Base-by-base conservation (phyloP, 2,888 invertebrate genomes). In the Acrobasis consociella region DNA sequence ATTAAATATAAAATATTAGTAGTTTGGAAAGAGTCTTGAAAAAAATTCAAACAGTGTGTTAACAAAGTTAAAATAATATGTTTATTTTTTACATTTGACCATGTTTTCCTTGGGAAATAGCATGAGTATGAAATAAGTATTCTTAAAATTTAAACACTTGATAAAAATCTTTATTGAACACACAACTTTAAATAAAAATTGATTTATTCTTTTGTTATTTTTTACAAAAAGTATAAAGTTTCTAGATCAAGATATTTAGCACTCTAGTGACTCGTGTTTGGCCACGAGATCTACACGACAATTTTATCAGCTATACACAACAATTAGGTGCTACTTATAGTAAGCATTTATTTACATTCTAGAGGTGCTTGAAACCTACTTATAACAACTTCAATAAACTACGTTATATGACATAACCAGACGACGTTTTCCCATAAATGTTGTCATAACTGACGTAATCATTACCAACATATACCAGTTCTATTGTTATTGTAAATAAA, bases 401-500 rank as follows among this genome's bases (percentile, higher is more conserved):
- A 52, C 22, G 52, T 13, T 52, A 22, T 52, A 52, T 52, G 52
- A 52, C 52, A 52, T 37, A 52, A 52, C 31, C 31, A 1, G 8
- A 31, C 31, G 22, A 37, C n/a, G 31, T 31, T 37, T n/a, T 52
- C 22, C 31, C 52, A 52, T 52, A n/a, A 16, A 52, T 52, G 52
- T 11, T 52, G 31, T 52, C 52, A 52, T 52, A 31, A n/a, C 13
- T 52, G 37, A 52, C 52, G 31, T 52, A 31, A 52, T 13, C 13
- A 1, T 46, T 0, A 46, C 5, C 7, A 13, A 0, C 46, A 9
- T 42, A 42, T 42, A 42, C 42, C 7, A 42, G 5, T 46, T 46
- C 31, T 31, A 31, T 31, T 31, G 31, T 31, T 31, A 31, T 5
- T 46, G 46, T 46, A n/a, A 46, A 46, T 46, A 13, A 46, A 46